Percentiles rank a stretch among this genome's conserved stretches.
phyloP scores from a whole-genome alignment of 2,797 vertebrate species.

The Tachyglossus aculeatus region DNA sequence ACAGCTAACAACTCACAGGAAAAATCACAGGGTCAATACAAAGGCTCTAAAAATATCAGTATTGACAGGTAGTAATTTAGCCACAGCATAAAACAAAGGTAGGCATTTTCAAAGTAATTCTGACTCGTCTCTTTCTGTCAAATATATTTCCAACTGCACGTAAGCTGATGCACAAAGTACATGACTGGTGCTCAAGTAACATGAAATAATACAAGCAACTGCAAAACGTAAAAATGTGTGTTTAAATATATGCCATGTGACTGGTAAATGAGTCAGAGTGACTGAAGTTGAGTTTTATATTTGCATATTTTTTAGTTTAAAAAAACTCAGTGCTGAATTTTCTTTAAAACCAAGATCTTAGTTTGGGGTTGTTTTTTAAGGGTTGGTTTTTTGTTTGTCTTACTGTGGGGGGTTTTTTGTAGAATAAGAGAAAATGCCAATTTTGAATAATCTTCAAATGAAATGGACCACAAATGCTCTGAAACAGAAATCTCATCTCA shows the following conservation, averaged over 20 bases:
- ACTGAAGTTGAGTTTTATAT: constrained; percentile 38
- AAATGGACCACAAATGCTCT: not conserved
- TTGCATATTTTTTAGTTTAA: constrained; percentile 41
- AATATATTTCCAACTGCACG: constrained; percentile 15
- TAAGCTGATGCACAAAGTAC: constrained; percentile 34
- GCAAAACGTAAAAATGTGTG: constrained; percentile 15
- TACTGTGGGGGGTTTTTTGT: not conserved
- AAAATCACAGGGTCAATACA: constrained; percentile 16
- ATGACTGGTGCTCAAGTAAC: constrained; percentile 23
- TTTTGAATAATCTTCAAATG: not conserved
- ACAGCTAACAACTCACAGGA: not conserved
- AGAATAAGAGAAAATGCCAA: constrained; percentile 14
- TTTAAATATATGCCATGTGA: constrained; percentile 37
- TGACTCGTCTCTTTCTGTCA: not conserved
- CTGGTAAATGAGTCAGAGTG: constrained; percentile 23
- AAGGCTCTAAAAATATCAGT: constrained; percentile 13
- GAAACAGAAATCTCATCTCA: not conserved
- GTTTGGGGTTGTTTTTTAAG: no score
- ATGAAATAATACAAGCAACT: constrained; percentile 22
- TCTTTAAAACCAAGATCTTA: constrained; percentile 27
- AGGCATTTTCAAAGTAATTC: constrained; percentile 12
- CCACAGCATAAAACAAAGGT: constrained; percentile 9
- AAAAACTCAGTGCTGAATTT: constrained; percentile 2
- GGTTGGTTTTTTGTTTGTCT: not conserved
- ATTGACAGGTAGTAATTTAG: constrained; percentile 23